phyloP scores from a whole-genome alignment of 1,140 invertebrate species.

The Calephelis nemesis region DNA sequence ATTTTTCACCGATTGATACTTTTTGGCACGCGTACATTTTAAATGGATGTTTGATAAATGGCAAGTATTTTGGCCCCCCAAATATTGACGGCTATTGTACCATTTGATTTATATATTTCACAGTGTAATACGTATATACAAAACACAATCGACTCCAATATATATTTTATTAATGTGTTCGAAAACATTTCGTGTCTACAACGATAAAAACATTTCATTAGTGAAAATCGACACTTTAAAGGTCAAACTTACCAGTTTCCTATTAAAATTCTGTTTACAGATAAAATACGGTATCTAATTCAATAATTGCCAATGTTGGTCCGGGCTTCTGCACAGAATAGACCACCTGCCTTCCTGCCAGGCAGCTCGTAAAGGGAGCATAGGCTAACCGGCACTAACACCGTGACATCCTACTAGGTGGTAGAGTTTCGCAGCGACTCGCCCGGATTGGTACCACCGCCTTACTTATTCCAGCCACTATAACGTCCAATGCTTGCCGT shows the following conservation, averaged over 20 bases:
- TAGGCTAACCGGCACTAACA: no score
- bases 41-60: conserved; percentile 66
- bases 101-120: conserved; percentile 58
- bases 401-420: no score
- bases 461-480: no score
- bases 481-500: no score
- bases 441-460: no score
- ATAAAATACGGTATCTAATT: conserved; percentile 21
- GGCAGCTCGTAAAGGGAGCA: no score
- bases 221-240: conserved; percentile 21
- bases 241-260: conserved; percentile 27
- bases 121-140: conserved; percentile 38
- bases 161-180: conserved; percentile 26
- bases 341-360: no score
- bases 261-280: conserved; percentile 25
- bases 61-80: conserved; percentile 51
- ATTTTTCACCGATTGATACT: conserved; percentile 60
- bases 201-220: conserved; percentile 25
- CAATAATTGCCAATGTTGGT: no score
- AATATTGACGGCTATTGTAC: conserved; percentile 54
- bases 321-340: no score
- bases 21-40: conserved; percentile 61
- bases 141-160: conserved; percentile 37
- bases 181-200: conserved; percentile 27
- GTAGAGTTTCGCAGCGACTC: no score